Conservation (phyloP, 2,797 vertebrate species). For the Triplophysa yarkandensis region DNA sequence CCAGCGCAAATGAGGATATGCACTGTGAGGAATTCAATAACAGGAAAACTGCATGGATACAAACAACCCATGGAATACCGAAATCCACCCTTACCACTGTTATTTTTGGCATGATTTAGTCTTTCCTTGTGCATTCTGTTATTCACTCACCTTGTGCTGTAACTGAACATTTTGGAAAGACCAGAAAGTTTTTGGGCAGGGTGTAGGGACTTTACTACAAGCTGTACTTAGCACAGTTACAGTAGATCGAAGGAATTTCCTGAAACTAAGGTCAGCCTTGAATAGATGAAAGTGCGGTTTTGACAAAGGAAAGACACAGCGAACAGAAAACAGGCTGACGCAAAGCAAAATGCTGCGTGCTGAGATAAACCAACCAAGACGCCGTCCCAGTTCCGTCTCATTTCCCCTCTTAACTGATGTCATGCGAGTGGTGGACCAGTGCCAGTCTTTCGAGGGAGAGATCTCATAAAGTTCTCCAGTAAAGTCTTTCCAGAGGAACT, state of each 20-base stretch:
- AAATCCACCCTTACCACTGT: constrained; percentile 76
- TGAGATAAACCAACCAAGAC: constrained; percentile 45
- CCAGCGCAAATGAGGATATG: constrained; percentile 72
- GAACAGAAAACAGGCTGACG: constrained; percentile 45
- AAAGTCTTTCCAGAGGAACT: constrained; percentile 46
- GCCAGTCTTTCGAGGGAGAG: constrained; percentile 43
- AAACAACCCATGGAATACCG: constrained; percentile 79
- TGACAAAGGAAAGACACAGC: constrained; percentile 27
- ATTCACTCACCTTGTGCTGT: constrained; percentile 36
- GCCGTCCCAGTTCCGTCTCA: constrained; percentile 42
- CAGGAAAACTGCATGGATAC: constrained; percentile 81
- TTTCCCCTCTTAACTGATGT: constrained; percentile 50
- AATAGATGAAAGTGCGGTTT: constrained; percentile 43
- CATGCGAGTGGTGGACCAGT: constrained; percentile 25
- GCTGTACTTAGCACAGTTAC: constrained; percentile 37
- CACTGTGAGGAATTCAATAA: constrained; percentile 81
- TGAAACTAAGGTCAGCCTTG: constrained; percentile 23
- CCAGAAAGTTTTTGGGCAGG: constrained; percentile 25
- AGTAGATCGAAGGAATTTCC: constrained; percentile 43
- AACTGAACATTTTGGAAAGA: constrained; percentile 27
- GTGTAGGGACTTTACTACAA: constrained; percentile 31
- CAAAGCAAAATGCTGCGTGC: constrained; percentile 28
- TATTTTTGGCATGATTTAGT: constrained; percentile 72
- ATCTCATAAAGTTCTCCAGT: constrained; percentile 18
- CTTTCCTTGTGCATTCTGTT: constrained; percentile 52